Evolutionary conservation across 2,888 invertebrate species (phyloP), one percentile per base, ranked within the genome.

Genomic region (Xiphydria camelus): DNA sequence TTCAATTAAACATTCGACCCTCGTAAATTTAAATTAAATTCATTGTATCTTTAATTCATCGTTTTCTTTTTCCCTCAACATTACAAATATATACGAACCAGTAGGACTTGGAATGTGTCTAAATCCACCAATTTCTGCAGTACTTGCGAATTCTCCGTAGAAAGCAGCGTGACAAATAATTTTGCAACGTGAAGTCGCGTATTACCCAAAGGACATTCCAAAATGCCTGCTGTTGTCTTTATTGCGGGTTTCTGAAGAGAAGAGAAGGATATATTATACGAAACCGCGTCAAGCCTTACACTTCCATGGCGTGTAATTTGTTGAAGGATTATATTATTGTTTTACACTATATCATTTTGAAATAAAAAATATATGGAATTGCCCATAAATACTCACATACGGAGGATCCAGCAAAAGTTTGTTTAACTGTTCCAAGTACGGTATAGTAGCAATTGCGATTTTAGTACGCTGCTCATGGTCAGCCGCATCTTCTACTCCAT

Each of bases 131-230:
- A 79, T 76, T 87, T 87, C 68, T 82, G 79, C 70, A 87, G 82
- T 62, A 94, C 82, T 64, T 84, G 83, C 57, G 82, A 78, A 70
- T 87, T 86, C 69, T 88, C 87, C 40, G 88, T 86, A 53, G 83
- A 79, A 57, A 93, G 80, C 62, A 94, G 80, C 45, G 87, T 85
- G 55, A 89, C 85, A 67, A 94, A 80, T 58, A 94, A 80, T 70
- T 87, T 86, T 49, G 89, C 85, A 59, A 91, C 85, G 75, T 91
- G 88, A 51, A 93, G 79, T 53, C 93, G 81, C 33, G 88, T 86
- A 73, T 85, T 85, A 47, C 93, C 93, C 64, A 93, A 80, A 19
- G 91, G 91, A 51, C 85, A 85, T 57, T 87, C 82, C 62, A 89
- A 75, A 53, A 82, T 69, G 48, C 90, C 89, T 57, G 83, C 84